phyloP scores from a whole-genome alignment of 2,113 vertebrate genomes.

The Percina caprodes region DNA sequence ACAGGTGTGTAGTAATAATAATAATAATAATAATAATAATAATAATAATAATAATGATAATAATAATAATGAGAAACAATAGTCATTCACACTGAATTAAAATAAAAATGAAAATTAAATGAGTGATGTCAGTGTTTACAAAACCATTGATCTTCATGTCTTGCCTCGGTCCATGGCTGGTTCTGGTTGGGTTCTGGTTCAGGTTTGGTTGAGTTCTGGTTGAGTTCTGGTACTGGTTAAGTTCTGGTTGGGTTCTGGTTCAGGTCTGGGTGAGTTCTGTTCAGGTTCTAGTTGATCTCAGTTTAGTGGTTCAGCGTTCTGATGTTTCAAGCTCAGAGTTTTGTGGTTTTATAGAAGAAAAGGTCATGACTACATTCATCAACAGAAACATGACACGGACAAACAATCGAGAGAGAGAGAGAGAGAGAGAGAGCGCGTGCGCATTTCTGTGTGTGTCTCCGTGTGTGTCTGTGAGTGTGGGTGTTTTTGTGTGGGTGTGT shows the following conservation, averaged over 20 bases:
- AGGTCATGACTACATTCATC: slow-evolving; percentile 62
- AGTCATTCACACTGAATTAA: too few relatives aligned
- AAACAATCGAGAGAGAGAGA: background rate
- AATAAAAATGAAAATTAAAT: background rate
- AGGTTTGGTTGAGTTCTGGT: too few relatives aligned
- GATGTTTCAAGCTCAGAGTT: slow-evolving; percentile 4
- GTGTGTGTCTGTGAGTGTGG: background rate
- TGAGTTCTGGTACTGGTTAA: too few relatives aligned
- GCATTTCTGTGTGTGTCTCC: background rate
- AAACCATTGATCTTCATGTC: background rate
- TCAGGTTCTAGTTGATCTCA: background rate
- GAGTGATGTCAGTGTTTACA: background rate
- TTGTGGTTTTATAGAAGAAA: slow-evolving; percentile 61
- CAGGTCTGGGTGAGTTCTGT: background rate
- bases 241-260: background rate
- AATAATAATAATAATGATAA: too few relatives aligned
- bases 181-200: slow-evolving; percentile 15
- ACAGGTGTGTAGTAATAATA: too few relatives aligned
- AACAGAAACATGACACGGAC: slow-evolving; percentile 4
- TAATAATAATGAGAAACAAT: too few relatives aligned
- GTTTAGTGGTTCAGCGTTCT: background rate
- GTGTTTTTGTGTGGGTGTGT: too few relatives aligned
- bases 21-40: too few relatives aligned
- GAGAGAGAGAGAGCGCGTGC: background rate
- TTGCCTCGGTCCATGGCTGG: slow-evolving; percentile 22